Evolutionary conservation across 2,113 vertebrate species (phyloP), one percentile per base, ranked within the genome.

Genomic region (Halichoerus grypus): DNA sequence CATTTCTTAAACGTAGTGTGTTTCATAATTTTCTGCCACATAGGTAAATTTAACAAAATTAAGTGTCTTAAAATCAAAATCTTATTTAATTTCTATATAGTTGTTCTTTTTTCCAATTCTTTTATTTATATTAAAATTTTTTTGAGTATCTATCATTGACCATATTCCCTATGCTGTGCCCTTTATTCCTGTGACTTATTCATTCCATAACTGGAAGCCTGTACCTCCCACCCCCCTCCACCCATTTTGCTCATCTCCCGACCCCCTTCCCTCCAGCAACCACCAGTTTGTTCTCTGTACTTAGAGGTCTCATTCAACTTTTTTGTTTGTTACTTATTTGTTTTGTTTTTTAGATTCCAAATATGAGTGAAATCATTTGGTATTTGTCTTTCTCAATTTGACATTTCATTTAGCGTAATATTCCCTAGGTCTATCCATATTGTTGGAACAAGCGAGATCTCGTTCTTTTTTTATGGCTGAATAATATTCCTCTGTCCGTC

Each of bases 1-100:
- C 42, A 88, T 16, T 55, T 57, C 24, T 59, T 49, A 61, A 96
- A 93, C 91, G 49, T 36, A 1, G 19, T 9, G 14, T 7, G 2
- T 91, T 96, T 84, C 28, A 71, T 51, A 82, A 53, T 84, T 86
- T 57, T 59, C 28, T 81, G 19, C 72, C 18, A 92, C 33, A 65
- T 39, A 49, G 26, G 24, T 83, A 55, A 83, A 67, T 72, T 94
- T 28, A 61, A 82, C 42, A 89, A 83, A 95, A 93, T 92, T n/a
- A 65, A 57, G 11, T 93, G 1, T 59, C 72, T 83, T 81, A 26
- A 92, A 97, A 71, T 89, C 5, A 86, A 93, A 96, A 90, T 24
- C 1, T 39, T 71, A 71, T 22, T 36, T 22, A 33, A 46, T 96
- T 94, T 83, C 63, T 53, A 36, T 22, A 39, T 42, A 72, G 3